Percentiles rank a stretch among this genome's conserved stretches.
phyloP scores from a whole-genome alignment of 2,797 vertebrate species.

The Manis javanica region DNA sequence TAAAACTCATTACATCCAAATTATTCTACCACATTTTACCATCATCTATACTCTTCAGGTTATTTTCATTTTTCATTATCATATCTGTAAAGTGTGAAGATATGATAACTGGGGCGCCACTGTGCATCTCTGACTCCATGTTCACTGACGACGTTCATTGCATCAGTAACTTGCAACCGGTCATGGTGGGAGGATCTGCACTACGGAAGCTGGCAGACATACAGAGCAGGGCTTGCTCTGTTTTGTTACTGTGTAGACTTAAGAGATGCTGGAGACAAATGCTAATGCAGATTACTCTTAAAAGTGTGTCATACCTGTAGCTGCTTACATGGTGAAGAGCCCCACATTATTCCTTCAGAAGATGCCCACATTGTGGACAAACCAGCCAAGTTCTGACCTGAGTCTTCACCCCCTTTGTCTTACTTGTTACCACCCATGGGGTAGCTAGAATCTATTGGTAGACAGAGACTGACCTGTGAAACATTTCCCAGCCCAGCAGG shows the following conservation, averaged over 20 bases:
- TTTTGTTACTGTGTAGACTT: neutral
- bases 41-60: neutral
- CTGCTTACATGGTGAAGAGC: neutral
- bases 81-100: neutral
- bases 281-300: neutral
- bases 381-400: neutral
- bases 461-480: fast-evolving
- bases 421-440: neutral
- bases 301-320: neutral
- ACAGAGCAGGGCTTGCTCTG: neutral
- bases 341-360: neutral
- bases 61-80: neutral
- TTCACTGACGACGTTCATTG: neutral
- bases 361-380: neutral
- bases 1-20: neutral
- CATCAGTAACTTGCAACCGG: neutral
- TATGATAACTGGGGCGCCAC: neutral
- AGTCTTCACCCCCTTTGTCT: neutral
- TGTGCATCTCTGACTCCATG: neutral
- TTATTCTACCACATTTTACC: neutral
- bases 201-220: neutral
- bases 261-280: neutral
- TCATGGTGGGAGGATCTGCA: neutral
- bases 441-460: neutral
- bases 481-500: neutral